These are phyloP conservation scores for Dinomys branickii DNA, from an alignment of 2,113 vertebrate genomes.

Conservation along the genomic window DNA sequence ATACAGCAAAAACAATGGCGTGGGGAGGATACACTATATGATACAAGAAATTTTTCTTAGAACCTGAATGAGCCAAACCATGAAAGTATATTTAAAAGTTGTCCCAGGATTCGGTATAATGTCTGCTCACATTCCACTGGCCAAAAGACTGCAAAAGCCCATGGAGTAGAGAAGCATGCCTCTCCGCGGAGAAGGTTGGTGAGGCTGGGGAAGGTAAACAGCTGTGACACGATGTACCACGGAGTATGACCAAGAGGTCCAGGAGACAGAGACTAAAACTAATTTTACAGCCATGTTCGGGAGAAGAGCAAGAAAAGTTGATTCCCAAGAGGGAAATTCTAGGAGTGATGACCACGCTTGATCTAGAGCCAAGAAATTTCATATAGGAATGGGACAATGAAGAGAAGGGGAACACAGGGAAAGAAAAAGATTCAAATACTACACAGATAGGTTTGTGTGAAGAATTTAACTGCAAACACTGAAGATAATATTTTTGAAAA, in stretches of 20 bases:
- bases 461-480: not conserved
- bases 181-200: not conserved
- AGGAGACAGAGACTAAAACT: not conserved
- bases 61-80: not conserved
- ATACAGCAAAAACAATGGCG: not conserved
- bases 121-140: not conserved
- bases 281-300: not conserved
- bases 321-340: not conserved
- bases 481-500: not conserved
- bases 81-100: not conserved
- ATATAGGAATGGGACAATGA: not conserved
- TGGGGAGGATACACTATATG: not conserved
- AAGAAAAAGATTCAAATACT: not conserved
- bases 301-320: not conserved
- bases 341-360: not conserved
- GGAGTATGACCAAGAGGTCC: not conserved
- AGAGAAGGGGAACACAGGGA: not conserved
- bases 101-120: not conserved
- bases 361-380: not conserved
- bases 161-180: not conserved
- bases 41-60: not conserved
- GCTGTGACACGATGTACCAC: not conserved
- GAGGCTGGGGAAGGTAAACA: not conserved
- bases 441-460: not conserved
- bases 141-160: not conserved